Evolutionary conservation across 2,113 vertebrate genomes (phyloP).

Genomic region (Ciconia boyciana): DNA sequence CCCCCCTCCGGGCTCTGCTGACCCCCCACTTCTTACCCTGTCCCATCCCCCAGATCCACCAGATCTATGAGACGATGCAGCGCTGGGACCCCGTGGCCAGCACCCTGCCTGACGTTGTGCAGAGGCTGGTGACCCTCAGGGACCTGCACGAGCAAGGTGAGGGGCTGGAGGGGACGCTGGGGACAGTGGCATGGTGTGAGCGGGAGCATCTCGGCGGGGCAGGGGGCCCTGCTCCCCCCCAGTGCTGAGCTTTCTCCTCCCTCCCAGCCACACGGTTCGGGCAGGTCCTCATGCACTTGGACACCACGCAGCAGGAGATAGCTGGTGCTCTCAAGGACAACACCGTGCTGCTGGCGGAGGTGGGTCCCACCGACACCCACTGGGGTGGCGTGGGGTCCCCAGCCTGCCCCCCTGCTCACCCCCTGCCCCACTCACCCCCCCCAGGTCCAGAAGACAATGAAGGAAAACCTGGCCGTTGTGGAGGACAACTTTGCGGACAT

Average conservation of each 20-base stretch:
- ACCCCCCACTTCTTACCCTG: background rate
- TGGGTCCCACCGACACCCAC: background rate
- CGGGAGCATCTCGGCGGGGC: background rate
- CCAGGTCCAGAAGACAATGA: slow-evolving; percentile 91
- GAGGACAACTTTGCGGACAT: slow-evolving; percentile 86
- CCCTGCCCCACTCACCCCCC: background rate
- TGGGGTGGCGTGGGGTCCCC: background rate
- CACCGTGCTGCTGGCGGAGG: slow-evolving; percentile 82
- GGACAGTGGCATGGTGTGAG: background rate
- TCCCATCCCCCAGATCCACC: slow-evolving; percentile 76
- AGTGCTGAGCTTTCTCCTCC: background rate
- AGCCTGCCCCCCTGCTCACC: background rate
- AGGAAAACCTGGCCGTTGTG: slow-evolving; percentile 84
- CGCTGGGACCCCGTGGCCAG: slow-evolving; percentile 88
- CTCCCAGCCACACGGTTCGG: slow-evolving; percentile 88
- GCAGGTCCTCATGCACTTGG: slow-evolving; percentile 89
- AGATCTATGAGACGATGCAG: slow-evolving; percentile 87
- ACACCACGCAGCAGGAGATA: slow-evolving; percentile 93
- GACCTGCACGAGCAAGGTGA: slow-evolving; percentile 93
- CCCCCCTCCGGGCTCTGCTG: no score
- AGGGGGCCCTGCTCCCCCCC: background rate
- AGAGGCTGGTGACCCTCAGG: slow-evolving; percentile 85
- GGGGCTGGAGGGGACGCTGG: background rate
- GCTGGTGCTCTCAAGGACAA: slow-evolving; percentile 89
- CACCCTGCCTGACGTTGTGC: slow-evolving; percentile 86